Conservation (phyloP, 2,113 vertebrate genomes). For the Muntiacus reevesi region DNA sequence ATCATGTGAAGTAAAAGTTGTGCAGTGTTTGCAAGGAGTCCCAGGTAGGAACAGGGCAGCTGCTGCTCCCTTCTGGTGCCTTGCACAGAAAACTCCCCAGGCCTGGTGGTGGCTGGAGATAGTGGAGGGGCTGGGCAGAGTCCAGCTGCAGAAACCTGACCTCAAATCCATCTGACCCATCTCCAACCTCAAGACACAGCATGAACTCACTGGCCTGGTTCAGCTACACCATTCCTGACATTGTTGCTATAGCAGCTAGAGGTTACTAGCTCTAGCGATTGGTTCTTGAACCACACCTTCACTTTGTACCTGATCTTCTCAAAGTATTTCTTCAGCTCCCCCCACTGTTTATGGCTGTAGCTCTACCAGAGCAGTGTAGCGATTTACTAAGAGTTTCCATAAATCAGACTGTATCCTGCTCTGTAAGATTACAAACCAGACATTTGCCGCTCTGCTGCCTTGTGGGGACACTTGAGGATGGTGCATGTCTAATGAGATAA, state of each 20-base stretch:
- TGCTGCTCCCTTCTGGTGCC: accelerated
- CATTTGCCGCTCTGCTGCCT: too few relatives aligned
- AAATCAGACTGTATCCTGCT: too few relatives aligned
- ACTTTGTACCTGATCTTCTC: background rate
- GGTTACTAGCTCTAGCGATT: background rate
- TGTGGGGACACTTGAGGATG: too few relatives aligned
- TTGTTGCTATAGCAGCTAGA: background rate
- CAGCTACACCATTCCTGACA: accelerated
- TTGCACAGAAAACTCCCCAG: background rate
- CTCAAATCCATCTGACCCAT: too few relatives aligned
- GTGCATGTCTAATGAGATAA: accelerated
- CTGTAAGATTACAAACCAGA: too few relatives aligned
- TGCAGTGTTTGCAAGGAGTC: accelerated
- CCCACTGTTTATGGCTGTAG: background rate
- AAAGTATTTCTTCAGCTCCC: background rate
- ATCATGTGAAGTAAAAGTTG: background rate
- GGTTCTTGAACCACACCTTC: background rate
- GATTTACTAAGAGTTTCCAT: too few relatives aligned
- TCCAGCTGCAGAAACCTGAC: background rate
- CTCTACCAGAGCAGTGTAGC: too few relatives aligned
- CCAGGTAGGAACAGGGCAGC: too few relatives aligned
- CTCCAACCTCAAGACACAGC: accelerated
- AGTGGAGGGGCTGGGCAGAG: background rate
- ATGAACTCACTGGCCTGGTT: accelerated
- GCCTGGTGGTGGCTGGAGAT: accelerated